Evolutionary conservation across 1,140 invertebrate genomes (phyloP).

Genomic region (Bathynomus jamesi): DNA sequence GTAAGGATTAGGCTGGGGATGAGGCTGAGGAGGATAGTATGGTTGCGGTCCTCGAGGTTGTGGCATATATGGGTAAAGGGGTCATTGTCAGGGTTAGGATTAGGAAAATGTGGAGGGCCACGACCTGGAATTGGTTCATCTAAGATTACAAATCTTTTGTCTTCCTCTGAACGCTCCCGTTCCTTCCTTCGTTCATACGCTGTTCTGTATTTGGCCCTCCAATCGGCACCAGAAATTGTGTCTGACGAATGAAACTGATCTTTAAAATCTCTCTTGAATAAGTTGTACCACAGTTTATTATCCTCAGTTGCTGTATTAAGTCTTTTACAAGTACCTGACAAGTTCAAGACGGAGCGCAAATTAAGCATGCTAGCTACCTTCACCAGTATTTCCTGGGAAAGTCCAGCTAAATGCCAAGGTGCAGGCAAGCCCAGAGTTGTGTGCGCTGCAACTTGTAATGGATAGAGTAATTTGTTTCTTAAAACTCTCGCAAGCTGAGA

Average conservation of each 20-base stretch:
- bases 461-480: slow-evolving; percentile 23
- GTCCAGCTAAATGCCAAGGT: slow-evolving; percentile 29
- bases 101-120: slow-evolving; percentile 16
- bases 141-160: background rate
- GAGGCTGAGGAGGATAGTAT: slow-evolving; percentile 9
- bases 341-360: slow-evolving; percentile 7
- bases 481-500: slow-evolving; percentile 20
- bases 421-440: slow-evolving; percentile 25
- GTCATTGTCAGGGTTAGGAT: slow-evolving; percentile 10
- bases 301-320: slow-evolving; percentile 17
- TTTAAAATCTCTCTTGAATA: slow-evolving; percentile 26
- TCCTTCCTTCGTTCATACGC: slow-evolving; percentile 13
- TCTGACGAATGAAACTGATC: slow-evolving; percentile 7
- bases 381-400: slow-evolving; percentile 28
- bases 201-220: slow-evolving; percentile 21
- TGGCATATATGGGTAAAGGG: slow-evolving; percentile 14
- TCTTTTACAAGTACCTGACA: slow-evolving; percentile 19
- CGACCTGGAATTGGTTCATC: slow-evolving; percentile 4
- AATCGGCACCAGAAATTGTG: background rate
- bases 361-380: slow-evolving; percentile 9
- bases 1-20: slow-evolving; percentile 29
- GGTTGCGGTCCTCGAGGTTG: slow-evolving; percentile 17
- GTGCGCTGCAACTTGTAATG: slow-evolving; percentile 30
- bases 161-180: background rate
- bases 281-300: slow-evolving; percentile 25